phyloP scores from a whole-genome alignment of 2,113 vertebrate genomes.

The Pimephales promelas region DNA sequence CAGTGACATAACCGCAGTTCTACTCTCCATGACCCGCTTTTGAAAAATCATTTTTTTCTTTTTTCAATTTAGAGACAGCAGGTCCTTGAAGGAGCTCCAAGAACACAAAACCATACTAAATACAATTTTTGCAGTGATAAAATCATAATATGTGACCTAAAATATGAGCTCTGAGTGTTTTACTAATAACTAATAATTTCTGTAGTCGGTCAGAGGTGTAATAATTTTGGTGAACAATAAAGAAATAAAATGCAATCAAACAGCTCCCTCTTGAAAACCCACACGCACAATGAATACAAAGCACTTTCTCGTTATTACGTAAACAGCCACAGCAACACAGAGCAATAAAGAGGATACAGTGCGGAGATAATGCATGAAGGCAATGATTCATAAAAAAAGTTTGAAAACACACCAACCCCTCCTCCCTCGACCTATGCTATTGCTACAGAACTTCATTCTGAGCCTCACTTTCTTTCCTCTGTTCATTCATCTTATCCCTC shows the following conservation, averaged over 20 bases:
- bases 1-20: neutral
- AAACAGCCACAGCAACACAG: slow-evolving; percentile 26
- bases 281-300: slow-evolving; percentile 26
- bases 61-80: neutral
- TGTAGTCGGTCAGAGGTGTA: too few relatives aligned
- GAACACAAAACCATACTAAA: neutral
- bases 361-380: slow-evolving; percentile 1
- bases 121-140: neutral
- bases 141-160: neutral
- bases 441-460: slow-evolving; percentile 16
- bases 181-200: slow-evolving; percentile 1
- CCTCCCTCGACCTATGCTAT: slow-evolving; percentile 23
- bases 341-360: slow-evolving; percentile 28
- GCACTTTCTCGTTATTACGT: slow-evolving; percentile 21
- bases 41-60: neutral
- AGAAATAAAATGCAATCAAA: slow-evolving; percentile 15
- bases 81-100: neutral
- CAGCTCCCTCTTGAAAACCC: slow-evolving; percentile 32
- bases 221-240: slow-evolving; percentile 5
- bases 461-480: slow-evolving; percentile 12
- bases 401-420: slow-evolving; percentile 25
- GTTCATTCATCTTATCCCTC: slow-evolving; percentile 35
- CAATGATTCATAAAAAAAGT: slow-evolving; percentile 44
- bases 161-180: neutral
- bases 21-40: neutral